A percentile compares a stretch with the other conserved stretches of the same genome.
These are phyloP conservation scores for Xestia sexstrigata DNA, from an alignment of 2,888 invertebrate genomes.

Conservation along the genomic window DNA sequence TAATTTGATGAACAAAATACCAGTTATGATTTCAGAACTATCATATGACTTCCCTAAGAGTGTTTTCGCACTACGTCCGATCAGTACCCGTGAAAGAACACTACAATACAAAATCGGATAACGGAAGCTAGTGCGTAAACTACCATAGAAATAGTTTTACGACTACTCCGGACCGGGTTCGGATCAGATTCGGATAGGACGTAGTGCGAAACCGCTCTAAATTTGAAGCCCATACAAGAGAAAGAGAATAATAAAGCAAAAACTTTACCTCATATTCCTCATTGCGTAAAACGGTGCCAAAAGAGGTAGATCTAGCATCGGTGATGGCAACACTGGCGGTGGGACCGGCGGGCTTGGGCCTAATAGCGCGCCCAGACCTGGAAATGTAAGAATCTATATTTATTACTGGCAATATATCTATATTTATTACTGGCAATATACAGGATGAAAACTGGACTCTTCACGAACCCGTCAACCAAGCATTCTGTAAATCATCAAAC, in stretches of 20 bases:
- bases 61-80: too few relatives aligned
- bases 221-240: not conserved
- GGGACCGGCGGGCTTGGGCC: conserved; percentile 84
- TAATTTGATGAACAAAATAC: not conserved
- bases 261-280: conserved; percentile 85
- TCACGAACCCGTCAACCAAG: too few relatives aligned
- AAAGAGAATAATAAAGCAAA: not conserved
- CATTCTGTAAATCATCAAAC: too few relatives aligned
- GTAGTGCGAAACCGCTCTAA: too few relatives aligned
- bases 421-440: too few relatives aligned
- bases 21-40: not conserved
- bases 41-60: not conserved
- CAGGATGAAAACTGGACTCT: too few relatives aligned
- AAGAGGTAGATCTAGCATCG: conserved; percentile 84
- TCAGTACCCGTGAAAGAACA: too few relatives aligned
- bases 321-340: conserved; percentile 84
- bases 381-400: conserved; percentile 19
- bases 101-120: too few relatives aligned
- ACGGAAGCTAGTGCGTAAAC: too few relatives aligned
- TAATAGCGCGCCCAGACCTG: conserved; percentile 82
- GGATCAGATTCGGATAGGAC: too few relatives aligned
- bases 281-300: conserved; percentile 86
- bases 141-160: too few relatives aligned
- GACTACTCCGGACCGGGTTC: fast-evolving
- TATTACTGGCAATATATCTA: too few relatives aligned